Conservation (phyloP, 2,888 invertebrate genomes). For the Ichneumoninae sp. region DNA sequence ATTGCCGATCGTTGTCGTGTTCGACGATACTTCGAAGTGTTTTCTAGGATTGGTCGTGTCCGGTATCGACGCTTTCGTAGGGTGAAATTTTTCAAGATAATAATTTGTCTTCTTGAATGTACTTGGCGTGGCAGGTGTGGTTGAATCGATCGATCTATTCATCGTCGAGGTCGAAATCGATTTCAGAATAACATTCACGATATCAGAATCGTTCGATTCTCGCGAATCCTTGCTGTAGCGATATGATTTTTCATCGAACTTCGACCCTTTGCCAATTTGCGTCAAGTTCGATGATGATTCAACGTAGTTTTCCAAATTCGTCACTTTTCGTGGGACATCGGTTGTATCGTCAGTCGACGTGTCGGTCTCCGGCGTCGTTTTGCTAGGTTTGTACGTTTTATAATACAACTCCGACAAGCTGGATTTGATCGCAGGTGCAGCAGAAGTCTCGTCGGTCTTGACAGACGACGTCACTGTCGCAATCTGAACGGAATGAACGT, state of each 20-base stretch:
- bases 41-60: background rate
- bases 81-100: background rate
- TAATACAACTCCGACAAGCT: background rate
- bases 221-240: background rate
- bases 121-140: background rate
- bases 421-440: background rate
- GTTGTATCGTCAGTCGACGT: background rate
- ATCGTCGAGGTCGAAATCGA: background rate
- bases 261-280: background rate
- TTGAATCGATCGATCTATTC: background rate
- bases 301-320: background rate
- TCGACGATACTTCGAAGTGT: background rate
- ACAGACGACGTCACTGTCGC: background rate
- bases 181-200: constrained; percentile 17
- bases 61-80: background rate
- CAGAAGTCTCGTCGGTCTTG: background rate
- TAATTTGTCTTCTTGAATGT: background rate
- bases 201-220: background rate
- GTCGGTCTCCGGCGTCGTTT: background rate
- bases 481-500: background rate
- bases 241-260: constrained; percentile 1
- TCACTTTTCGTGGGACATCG: background rate
- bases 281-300: background rate
- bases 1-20: background rate
- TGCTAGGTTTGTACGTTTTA: background rate